phyloP scores from a whole-genome alignment of 2,113 vertebrate species.

The Leptosomus discolor region DNA sequence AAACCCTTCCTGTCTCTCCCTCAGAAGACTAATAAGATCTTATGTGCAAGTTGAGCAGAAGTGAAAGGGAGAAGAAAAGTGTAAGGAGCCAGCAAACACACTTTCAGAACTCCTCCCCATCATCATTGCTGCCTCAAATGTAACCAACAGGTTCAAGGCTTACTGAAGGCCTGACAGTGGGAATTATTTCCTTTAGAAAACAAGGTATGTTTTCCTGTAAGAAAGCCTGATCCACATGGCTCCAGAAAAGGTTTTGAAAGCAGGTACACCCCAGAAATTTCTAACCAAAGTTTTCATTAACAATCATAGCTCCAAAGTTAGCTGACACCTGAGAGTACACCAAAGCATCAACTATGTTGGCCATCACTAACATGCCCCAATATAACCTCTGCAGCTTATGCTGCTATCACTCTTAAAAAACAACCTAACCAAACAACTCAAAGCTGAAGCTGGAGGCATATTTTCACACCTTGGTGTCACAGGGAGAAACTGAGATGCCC shows the following conservation, averaged over 20 bases:
- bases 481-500: background rate
- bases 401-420: background rate
- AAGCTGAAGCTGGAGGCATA: background rate
- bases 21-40: background rate
- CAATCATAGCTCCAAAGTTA: background rate
- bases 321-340: background rate
- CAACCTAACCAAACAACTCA: background rate
- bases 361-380: background rate
- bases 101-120: background rate
- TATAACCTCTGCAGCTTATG: background rate
- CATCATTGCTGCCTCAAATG: rapidly evolving
- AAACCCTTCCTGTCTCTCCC: background rate
- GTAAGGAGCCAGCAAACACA: background rate
- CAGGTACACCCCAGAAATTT: background rate
- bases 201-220: background rate
- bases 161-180: background rate
- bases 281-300: background rate
- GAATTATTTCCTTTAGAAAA: background rate
- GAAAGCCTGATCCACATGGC: background rate
- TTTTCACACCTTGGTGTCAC: background rate
- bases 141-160: background rate
- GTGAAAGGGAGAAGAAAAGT: background rate
- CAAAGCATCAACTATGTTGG: background rate
- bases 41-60: background rate
- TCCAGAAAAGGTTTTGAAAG: background rate